These are phyloP conservation scores for Ammodytes marinus DNA, from an alignment of 2,113 vertebrate genomes.

Conservation along the genomic window DNA sequence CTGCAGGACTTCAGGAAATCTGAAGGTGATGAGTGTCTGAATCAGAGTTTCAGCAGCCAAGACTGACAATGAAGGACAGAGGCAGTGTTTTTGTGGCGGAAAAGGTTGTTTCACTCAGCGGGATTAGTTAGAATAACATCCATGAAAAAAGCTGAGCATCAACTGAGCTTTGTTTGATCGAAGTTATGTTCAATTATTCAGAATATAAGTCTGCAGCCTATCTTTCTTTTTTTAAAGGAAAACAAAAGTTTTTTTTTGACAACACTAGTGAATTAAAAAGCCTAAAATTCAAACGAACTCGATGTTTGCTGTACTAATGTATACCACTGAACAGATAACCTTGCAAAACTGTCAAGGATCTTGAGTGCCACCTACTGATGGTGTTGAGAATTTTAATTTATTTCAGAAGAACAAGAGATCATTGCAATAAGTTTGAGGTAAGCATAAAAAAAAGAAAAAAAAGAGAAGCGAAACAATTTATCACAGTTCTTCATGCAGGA, in stretches of 20 bases:
- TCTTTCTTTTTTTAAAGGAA: too few relatives aligned
- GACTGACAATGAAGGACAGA: slow-evolving; percentile 44
- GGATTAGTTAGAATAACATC: slow-evolving; percentile 10
- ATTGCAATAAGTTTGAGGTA: slow-evolving; percentile 35
- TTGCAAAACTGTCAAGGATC: slow-evolving; percentile 49
- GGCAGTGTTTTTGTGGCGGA: slow-evolving; percentile 2
- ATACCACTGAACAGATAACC: slow-evolving; percentile 25
- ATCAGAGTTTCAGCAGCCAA: slow-evolving; percentile 52
- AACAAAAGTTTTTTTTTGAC: too few relatives aligned
- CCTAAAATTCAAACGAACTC: neutral
- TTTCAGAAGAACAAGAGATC: slow-evolving; percentile 1
- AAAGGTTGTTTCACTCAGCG: slow-evolving; percentile 31
- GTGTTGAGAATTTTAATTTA: slow-evolving; percentile 24
- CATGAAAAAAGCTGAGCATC: neutral
- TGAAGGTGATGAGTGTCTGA: slow-evolving; percentile 52
- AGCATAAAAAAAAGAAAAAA: slow-evolving; percentile 22
- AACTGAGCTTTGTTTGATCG: neutral
- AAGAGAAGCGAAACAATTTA: slow-evolving; percentile 7
- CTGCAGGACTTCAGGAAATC: slow-evolving; percentile 51
- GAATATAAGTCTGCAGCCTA: too few relatives aligned
- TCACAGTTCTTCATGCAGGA: slow-evolving; percentile 11
- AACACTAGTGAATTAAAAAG: neutral
- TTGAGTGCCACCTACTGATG: slow-evolving; percentile 65
- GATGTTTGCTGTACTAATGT: slow-evolving; percentile 6
- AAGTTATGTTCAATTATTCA: neutral